These are phyloP conservation scores for Gila robusta DNA, from an alignment of 2,797 vertebrate species.

Conservation along the genomic window DNA sequence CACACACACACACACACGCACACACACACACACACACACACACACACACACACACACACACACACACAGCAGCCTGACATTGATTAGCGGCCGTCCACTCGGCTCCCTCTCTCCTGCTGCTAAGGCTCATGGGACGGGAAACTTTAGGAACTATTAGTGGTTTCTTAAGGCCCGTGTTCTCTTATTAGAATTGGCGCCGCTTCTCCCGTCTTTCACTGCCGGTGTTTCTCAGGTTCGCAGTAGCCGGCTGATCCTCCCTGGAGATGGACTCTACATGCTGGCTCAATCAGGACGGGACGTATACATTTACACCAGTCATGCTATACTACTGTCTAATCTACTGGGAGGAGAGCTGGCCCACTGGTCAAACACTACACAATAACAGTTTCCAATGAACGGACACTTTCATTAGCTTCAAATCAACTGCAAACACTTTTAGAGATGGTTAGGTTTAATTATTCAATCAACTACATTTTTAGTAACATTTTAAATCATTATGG, in stretches of 20 bases:
- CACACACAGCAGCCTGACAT: slow-evolving; percentile 59
- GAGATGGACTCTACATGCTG: slow-evolving; percentile 54
- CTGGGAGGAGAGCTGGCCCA: slow-evolving; percentile 5
- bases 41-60: slow-evolving; percentile 43
- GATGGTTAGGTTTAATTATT: background rate
- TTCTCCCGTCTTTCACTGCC: slow-evolving; percentile 48
- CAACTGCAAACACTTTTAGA: background rate
- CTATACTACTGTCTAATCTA: slow-evolving; percentile 44
- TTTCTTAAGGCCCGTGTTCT: slow-evolving; percentile 65
- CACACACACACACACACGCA: too few species aligned
- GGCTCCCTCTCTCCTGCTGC: slow-evolving; percentile 54
- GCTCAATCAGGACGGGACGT: slow-evolving; percentile 53
- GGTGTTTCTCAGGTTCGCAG: slow-evolving; percentile 53
- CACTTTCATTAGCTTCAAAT: slow-evolving; percentile 45
- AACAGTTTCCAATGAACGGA: slow-evolving; percentile 48
- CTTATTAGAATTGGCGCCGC: slow-evolving; percentile 67
- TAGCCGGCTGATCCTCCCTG: slow-evolving; percentile 52
- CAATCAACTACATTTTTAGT: background rate
- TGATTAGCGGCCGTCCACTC: slow-evolving; percentile 62
- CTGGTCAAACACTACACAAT: slow-evolving; percentile 20
- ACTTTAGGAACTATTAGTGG: slow-evolving; percentile 72
- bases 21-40: slow-evolving; percentile 39
- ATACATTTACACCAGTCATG: slow-evolving; percentile 65
- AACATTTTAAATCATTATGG: too few species aligned
- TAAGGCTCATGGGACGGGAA: slow-evolving; percentile 67